Evolutionary conservation across 1,140 invertebrate species (phyloP).

Genomic region (Brachionus koreanus): DNA sequence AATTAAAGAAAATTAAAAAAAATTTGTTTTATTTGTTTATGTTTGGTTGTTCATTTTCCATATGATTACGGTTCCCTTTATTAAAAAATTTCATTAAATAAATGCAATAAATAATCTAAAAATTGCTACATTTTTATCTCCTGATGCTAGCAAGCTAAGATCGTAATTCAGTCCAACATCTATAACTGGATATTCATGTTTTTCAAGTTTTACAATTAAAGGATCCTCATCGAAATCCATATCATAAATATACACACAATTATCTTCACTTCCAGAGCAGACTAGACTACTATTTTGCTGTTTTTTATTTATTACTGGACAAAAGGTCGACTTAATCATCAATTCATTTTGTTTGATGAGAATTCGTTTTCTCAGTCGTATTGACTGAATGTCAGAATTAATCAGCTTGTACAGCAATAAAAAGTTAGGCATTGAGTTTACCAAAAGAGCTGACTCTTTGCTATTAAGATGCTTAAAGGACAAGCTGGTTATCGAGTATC

Average conservation of each 20-base stretch:
- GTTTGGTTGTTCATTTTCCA: constrained; percentile 40
- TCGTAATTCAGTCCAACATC: constrained; percentile 83
- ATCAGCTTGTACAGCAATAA: constrained; percentile 63
- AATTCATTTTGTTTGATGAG: constrained; percentile 7
- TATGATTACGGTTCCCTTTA: constrained; percentile 32
- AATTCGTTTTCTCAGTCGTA: constrained; percentile 7
- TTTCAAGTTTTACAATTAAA: constrained; percentile 77
- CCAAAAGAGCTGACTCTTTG: constrained; percentile 70
- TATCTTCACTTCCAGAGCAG: constrained; percentile 46
- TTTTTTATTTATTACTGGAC: constrained; percentile 15
- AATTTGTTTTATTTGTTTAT: neutral
- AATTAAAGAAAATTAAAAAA: no score
- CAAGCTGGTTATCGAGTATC: constrained; percentile 68
- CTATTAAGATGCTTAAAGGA: constrained; percentile 77
- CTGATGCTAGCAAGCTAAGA: constrained; percentile 77
- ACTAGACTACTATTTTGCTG: constrained; percentile 34
- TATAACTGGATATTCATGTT: constrained; percentile 73
- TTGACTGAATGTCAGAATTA: constrained; percentile 8
- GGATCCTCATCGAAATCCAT: constrained; percentile 68
- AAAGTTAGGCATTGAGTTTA: constrained; percentile 72
- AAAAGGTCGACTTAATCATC: neutral
- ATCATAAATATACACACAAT: constrained; percentile 74
- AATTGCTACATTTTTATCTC: constrained; percentile 75
- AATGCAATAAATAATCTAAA: constrained; percentile 64
- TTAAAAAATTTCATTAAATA: neutral